Base-by-base conservation (phyloP, 2,888 invertebrate genomes). In the Athrips mouffetella region DNA sequence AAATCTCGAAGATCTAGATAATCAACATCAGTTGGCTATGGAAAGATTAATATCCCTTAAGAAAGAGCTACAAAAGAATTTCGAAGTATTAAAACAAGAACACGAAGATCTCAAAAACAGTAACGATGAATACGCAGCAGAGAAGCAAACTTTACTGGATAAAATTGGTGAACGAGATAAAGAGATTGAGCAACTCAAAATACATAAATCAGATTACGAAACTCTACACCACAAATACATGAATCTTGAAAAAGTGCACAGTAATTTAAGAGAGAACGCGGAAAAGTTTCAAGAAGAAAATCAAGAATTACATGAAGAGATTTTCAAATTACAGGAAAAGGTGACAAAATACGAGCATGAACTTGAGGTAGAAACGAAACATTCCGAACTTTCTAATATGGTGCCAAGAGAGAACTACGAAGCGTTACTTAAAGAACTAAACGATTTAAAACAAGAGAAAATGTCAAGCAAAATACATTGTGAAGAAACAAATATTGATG, bases 1-100 rank as follows among this genome's bases (percentile, higher is more conserved):
- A 3, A 92, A 89, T 59, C 78, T 95, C 47, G 94, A 94, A 60
- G 94, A 94, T 66, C 76, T 95, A 58, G 95, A 95, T 65, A 89
- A 76, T 40, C 94, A 94, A 73, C 93, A 95, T 67, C 91, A 93
- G 62, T 80, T 90, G 60, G 94, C 93, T 0, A 91, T 93, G 76
- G 91, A 91, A 54, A 89, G 87, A 63, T 72, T 91, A 13, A 63
- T 91, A 0, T 65, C 84, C 3, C 62, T 91, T 30, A 92, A 91
- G 60, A 86, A 78, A 37, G 89, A 90, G 41, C 61, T 91, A 39
- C 90, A 90, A 52, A 75, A 76, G 8, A 91, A 90, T 60, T 89
- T 90, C 42, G 83, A 84, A 56, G 65, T 78, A 0, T 60, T 91
- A 1, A 89, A 85, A 59, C 74, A 80, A 41, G 87, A 90, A 53